Conservation (phyloP, 1,140 invertebrate species). For the Episyrphus balteatus region DNA sequence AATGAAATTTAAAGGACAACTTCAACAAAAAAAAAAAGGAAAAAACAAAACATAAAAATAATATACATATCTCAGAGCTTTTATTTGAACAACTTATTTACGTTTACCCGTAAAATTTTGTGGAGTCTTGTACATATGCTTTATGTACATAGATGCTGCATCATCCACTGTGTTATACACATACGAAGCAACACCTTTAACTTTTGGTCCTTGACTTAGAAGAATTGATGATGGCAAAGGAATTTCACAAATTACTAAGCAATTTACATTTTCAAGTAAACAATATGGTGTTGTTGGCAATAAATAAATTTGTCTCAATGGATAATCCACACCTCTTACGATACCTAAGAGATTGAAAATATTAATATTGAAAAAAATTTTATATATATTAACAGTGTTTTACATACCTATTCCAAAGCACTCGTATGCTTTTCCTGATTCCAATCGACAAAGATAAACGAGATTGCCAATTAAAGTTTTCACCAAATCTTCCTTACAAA, state of each 20-base stretch:
- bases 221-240: slow-evolving; percentile 24
- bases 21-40: too few relatives aligned
- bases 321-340: slow-evolving; percentile 24
- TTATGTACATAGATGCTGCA: slow-evolving; percentile 23
- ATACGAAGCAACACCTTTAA: slow-evolving; percentile 19
- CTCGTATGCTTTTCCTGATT: slow-evolving; percentile 5
- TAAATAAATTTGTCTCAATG: slow-evolving; percentile 15
- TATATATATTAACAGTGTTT: background rate
- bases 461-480: slow-evolving; percentile 26
- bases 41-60: too few relatives aligned
- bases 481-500: slow-evolving; percentile 11
- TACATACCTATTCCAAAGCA: slow-evolving; percentile 29
- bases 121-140: slow-evolving; percentile 24
- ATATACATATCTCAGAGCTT: too few relatives aligned
- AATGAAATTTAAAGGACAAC: too few relatives aligned
- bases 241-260: slow-evolving; percentile 17
- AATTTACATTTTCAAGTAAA: slow-evolving; percentile 15
- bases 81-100: background rate
- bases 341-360: slow-evolving; percentile 16
- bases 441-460: slow-evolving; percentile 23
- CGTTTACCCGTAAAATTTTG: background rate
- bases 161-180: slow-evolving; percentile 20
- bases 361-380: background rate
- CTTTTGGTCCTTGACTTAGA: slow-evolving; percentile 17
- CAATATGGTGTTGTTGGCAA: slow-evolving; percentile 15